These are phyloP conservation scores for Megastigmus dorsalis DNA, from an alignment of 2,888 invertebrate species.

Conservation along the genomic window DNA sequence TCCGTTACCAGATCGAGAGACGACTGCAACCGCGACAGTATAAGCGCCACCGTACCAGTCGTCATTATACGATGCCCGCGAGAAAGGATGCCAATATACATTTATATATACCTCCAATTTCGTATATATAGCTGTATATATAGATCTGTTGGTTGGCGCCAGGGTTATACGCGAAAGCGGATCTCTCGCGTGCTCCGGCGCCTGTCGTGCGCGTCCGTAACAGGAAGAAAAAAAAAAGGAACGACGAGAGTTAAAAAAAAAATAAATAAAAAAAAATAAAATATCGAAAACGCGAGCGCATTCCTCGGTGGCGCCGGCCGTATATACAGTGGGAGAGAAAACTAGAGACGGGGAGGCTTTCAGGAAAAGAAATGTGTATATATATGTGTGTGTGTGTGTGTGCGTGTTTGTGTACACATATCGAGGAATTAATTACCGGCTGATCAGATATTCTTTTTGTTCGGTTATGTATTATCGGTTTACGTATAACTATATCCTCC, in stretches of 20 bases:
- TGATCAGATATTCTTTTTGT: too few relatives aligned
- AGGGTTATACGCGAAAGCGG: constrained; percentile 38
- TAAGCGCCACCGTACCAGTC: background rate
- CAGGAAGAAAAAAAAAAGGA: background rate
- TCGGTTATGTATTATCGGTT: too few relatives aligned
- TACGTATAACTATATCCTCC: too few relatives aligned
- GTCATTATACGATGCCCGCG: background rate
- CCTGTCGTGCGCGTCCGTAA: background rate
- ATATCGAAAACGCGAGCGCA: background rate
- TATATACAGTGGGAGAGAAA: background rate
- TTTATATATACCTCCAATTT: background rate
- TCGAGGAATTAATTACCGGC: background rate
- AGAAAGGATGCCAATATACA: constrained; percentile 20
- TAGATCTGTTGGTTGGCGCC: constrained; percentile 22
- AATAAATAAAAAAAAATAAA: constrained; percentile 7
- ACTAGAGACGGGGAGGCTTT: constrained; percentile 1
- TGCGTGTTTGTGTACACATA: background rate
- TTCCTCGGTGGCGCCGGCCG: background rate
- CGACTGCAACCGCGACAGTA: background rate
- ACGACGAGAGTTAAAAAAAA: background rate
- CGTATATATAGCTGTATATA: background rate
- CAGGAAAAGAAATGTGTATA: too few relatives aligned
- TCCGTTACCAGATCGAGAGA: background rate
- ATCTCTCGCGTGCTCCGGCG: constrained; percentile 12
- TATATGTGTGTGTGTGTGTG: background rate